Conservation (phyloP, 2,113 vertebrate genomes). For the Acinonyx jubatus region DNA sequence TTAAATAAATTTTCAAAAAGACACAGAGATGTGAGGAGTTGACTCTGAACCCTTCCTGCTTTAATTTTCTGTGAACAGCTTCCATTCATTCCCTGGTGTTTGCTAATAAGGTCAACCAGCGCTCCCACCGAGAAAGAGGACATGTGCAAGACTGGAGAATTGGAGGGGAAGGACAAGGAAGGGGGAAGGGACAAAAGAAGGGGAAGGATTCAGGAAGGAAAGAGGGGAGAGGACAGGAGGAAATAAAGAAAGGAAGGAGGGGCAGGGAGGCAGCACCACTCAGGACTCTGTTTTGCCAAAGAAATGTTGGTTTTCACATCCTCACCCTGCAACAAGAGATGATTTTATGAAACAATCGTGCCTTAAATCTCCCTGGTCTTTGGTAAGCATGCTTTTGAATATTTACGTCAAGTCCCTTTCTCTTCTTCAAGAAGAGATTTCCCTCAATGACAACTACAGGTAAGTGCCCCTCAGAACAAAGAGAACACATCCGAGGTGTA, state of each 20-base stretch:
- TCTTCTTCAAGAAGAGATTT: not conserved
- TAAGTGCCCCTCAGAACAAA: constrained; percentile 5
- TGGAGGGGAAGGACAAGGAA: too few species aligned
- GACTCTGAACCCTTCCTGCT: not conserved
- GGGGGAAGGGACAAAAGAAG: too few species aligned
- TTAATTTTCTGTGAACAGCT: not conserved
- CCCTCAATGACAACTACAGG: not conserved
- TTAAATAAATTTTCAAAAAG: too few species aligned
- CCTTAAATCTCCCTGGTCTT: constrained; percentile 31
- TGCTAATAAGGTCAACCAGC: not conserved
- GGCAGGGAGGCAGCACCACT: not conserved
- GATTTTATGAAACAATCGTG: constrained; percentile 9
- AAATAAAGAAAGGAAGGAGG: too few species aligned
- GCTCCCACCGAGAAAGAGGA: not conserved
- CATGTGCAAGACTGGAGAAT: not conserved
- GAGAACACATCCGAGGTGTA: not conserved
- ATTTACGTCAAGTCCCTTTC: constrained; percentile 40
- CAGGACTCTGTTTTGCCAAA: not conserved
- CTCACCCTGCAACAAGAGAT: not conserved
- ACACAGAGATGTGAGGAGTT: not conserved
- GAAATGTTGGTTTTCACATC: not conserved
- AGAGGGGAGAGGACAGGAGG: not conserved
- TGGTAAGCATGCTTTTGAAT: constrained; percentile 45
- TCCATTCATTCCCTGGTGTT: not conserved
- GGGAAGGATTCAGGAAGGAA: not conserved